These are phyloP conservation scores for Chiroxiphia lanceolata DNA, from an alignment of 2,797 vertebrate genomes.

Conservation along the genomic window DNA sequence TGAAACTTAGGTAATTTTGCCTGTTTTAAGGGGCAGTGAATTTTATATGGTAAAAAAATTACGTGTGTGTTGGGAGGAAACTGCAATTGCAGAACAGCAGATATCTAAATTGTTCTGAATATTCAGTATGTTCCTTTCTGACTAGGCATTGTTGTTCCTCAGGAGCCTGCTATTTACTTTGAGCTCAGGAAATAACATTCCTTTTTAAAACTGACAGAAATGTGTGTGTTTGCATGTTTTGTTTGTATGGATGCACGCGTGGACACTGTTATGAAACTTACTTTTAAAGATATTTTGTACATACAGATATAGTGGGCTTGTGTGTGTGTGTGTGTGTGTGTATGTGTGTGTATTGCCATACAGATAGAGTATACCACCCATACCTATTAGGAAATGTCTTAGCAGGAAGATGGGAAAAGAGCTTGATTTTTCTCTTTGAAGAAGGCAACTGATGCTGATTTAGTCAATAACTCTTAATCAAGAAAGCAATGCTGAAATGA, in stretches of 20 bases:
- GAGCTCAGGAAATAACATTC: background rate
- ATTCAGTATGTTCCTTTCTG: background rate
- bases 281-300: background rate
- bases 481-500: background rate
- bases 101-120: background rate
- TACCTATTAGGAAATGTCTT: background rate
- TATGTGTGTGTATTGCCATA: background rate
- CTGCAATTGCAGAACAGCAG: background rate
- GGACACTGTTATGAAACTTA: background rate
- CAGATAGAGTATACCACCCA: background rate
- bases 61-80: background rate
- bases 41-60: conserved; percentile 17
- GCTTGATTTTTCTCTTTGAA: background rate
- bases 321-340: background rate
- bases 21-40: conserved; percentile 12
- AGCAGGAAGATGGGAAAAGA: background rate
- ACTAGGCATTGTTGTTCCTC: background rate
- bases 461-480: background rate
- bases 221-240: background rate
- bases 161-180: background rate
- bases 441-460: background rate
- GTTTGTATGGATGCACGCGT: background rate
- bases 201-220: background rate
- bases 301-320: background rate
- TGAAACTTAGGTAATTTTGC: conserved; percentile 32